A percentile compares a stretch with the other conserved stretches of the same genome.
These are phyloP conservation scores for Ictalurus punctatus DNA, from an alignment of 2,113 vertebrate genomes.

Conservation along the genomic window DNA sequence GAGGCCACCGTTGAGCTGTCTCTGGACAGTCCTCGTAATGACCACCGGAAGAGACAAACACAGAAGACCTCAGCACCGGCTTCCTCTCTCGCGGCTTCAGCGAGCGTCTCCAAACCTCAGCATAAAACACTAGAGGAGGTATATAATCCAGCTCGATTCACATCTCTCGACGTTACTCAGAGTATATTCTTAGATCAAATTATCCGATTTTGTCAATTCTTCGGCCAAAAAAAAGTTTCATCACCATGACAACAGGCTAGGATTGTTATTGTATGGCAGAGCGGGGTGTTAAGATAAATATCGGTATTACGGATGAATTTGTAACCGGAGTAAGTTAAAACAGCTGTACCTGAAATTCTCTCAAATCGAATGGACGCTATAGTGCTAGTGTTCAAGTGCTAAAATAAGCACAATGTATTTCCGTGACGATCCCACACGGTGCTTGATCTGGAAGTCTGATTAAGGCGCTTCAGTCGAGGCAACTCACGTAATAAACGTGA, in stretches of 20 bases:
- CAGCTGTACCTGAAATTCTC: too few species aligned
- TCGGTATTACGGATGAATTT: background rate
- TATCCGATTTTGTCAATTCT: background rate
- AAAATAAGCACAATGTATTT: background rate
- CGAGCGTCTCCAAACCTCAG: conserved; percentile 70
- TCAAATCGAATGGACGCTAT: too few species aligned
- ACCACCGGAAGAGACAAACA: conserved; percentile 78
- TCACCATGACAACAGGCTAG: background rate
- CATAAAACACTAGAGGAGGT: conserved; percentile 85
- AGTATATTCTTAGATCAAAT: background rate
- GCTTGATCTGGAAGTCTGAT: background rate
- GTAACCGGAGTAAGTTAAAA: too few species aligned
- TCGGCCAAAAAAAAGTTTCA: background rate
- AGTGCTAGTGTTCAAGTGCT: background rate
- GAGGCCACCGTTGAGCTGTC: conserved; percentile 94
- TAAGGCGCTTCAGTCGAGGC: background rate
- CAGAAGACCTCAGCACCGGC: conserved; percentile 68
- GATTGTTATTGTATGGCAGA: background rate
- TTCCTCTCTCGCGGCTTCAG: conserved; percentile 67
- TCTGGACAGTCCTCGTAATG: conserved; percentile 81
- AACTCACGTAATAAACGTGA: background rate
- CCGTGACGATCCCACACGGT: background rate
- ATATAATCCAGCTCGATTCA: conserved; percentile 11
- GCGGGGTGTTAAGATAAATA: too few species aligned
- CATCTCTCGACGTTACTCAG: background rate